Evolutionary conservation across 37 sponge, comb jelly and placozoan genomes (phyloP), one percentile per base, ranked within the genome.

Genomic region (Cliona cf. orientalis): DNA sequence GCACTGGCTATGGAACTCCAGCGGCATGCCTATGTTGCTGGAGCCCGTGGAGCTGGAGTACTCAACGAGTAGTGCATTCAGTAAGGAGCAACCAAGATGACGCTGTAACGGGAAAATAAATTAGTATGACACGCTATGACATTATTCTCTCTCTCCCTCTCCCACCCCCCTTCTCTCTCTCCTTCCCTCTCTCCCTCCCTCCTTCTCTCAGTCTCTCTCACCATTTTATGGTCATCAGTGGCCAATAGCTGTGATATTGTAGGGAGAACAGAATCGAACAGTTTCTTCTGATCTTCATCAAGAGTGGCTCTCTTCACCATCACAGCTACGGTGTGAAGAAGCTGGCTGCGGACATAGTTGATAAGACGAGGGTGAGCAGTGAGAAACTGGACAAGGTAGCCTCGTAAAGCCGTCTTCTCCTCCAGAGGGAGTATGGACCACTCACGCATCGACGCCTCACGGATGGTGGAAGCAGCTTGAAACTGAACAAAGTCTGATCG

Each of bases 391-490:
- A 91, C 1, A 5, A 91, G 11, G 83, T 78, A 91, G 7, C 5
- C 29, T 25, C 72, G 46, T 21, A 91, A 83, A 7, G 22, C 71
- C 7, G 44, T 55, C 31, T 61, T 78, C 58, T 84, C 76, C 9
- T 71, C 73, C 6, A 1, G 4, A 21, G 84, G 38, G 17, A 92
- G 85, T 31, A 76, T 28, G 36, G 32, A 5, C 95, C 95, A 94
- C 64, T 94, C 95, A 60, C 85, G 55, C 28, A 90, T 17, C 0
- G 87, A 11, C 0, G 92, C 88, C 32, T 86, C 90, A 65, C 59
- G 87, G 5, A 94, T 61, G 37, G 92, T 81, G 7, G 81, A 86
- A 46, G 71, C 84, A 55, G 90, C 91, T 44, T 91, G 80, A 57
- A 91, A 94, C 23, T 67, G 80, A 2, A 91, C 88, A 43, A 72